phyloP scores from a whole-genome alignment of 2,888 invertebrate species.

The Pristionchus fissidentatus region DNA sequence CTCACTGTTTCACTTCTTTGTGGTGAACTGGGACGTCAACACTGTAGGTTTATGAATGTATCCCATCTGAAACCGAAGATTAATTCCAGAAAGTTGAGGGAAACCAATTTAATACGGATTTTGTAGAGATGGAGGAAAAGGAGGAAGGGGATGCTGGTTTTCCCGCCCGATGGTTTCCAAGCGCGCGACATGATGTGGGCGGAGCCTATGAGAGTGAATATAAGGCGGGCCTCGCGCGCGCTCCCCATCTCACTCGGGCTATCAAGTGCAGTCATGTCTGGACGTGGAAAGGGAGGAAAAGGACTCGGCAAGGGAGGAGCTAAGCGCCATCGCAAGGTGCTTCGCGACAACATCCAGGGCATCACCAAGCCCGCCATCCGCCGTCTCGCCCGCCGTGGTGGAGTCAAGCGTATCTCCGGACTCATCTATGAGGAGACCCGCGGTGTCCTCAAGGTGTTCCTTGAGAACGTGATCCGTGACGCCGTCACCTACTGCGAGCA shows the following conservation, averaged over 20 bases:
- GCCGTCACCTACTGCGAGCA: slow-evolving; percentile 89
- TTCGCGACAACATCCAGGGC: slow-evolving; percentile 68
- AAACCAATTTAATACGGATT: no score
- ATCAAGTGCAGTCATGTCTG: slow-evolving; percentile 80
- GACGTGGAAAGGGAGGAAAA: slow-evolving; percentile 86
- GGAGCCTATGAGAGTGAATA: no score
- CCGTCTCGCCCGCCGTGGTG: slow-evolving; percentile 78
- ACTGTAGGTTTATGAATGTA: no score
- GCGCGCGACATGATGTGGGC: no score
- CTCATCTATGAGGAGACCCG: slow-evolving; percentile 69
- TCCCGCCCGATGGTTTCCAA: no score
- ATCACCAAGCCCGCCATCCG: slow-evolving; percentile 76
- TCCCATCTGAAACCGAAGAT: no score
- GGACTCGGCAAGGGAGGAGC: slow-evolving; percentile 86
- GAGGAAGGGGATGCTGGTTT: no score
- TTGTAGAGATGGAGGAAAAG: no score
- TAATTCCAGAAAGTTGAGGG: no score
- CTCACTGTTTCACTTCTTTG: no score
- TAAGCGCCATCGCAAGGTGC: slow-evolving; percentile 82
- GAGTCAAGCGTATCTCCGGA: slow-evolving; percentile 76
- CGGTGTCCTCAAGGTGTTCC: slow-evolving; percentile 60
- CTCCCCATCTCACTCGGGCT: background rate
- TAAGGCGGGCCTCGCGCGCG: no score
- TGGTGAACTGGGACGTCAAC: no score
- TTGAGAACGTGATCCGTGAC: slow-evolving; percentile 80